Base-by-base conservation (phyloP, 37 sponge, comb jelly and placozoan genomes). In the Trichoplax adhaerens region DNA sequence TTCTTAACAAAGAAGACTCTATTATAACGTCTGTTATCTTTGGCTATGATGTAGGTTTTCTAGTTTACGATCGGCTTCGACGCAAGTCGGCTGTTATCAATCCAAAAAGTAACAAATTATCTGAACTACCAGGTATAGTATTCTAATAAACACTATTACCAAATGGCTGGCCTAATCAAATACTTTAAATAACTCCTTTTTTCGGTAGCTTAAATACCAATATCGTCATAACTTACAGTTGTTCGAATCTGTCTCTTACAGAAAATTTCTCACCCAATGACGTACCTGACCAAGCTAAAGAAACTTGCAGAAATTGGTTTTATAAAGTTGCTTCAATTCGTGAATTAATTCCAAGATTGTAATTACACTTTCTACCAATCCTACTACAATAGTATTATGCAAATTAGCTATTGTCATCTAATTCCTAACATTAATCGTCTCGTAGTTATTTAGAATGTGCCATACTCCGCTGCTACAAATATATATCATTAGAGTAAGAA, bases 221-320 rank as follows among this genome's bases (percentile, higher is more conserved):
- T 29, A 29, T 29, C 29, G 29, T 29, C 29, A 29, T 29, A 29
- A 29, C 29, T 29, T 29, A 29, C 29, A 29, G 62, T 60, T 60
- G 62, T 60, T 12, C 8, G 8, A 12, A 12, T 60, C 12, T 1
- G 5, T 2, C 56, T 1, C 8, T 60, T 61, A 7, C 65, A 85
- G 90, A 82, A 62, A 68, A 85, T 68, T 93, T 93, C 73, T 86
- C 86, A n/a, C 83, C 89, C 3, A 89, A 93, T 6, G 80, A 88
- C 64, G 98, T 96, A 4, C 92, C 98, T 1, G 91, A 88, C 1
- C 74, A 79, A 1, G 98, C 91, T 59, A 88, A 91, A 77, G 98
- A 96, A 71, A 96, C 98, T 48, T 91, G 92, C 72, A 69, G 91
- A 1, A 96, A 96, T 77, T 96, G 98, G 98, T 96, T 96, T 67